phyloP scores from a whole-genome alignment of 2,888 invertebrate genomes.

The Kuschelorhynchus macadamiae region DNA sequence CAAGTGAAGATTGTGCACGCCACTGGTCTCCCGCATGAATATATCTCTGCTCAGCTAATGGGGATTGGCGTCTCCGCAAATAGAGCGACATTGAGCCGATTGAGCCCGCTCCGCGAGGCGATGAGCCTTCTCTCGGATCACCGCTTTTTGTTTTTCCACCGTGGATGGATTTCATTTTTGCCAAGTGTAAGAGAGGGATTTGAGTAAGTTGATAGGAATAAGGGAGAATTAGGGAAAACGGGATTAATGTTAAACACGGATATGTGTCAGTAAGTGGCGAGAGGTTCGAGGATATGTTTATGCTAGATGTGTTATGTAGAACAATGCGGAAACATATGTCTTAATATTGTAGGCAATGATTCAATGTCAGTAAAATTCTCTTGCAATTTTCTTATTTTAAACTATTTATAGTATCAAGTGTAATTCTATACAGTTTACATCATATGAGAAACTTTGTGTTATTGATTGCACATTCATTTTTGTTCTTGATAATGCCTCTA shows the following conservation, averaged over 20 bases:
- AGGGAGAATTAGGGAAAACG: not conserved
- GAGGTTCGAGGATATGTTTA: too few relatives aligned
- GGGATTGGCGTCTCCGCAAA: constrained; percentile 69
- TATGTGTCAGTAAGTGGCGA: not conserved
- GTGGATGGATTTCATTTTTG: constrained; percentile 43
- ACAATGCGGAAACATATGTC: too few relatives aligned
- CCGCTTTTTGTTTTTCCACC: constrained; percentile 43
- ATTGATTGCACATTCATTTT: too few relatives aligned
- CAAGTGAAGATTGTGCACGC: constrained; percentile 12
- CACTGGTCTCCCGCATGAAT: constrained; percentile 39
- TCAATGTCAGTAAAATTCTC: too few relatives aligned
- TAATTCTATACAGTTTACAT: too few relatives aligned
- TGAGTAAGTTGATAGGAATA: constrained; percentile 1
- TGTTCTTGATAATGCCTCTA: too few relatives aligned
- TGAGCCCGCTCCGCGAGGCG: constrained; percentile 52
- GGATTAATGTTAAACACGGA: not conserved
- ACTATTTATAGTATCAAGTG: too few relatives aligned
- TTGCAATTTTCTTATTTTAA: too few relatives aligned
- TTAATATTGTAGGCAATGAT: too few relatives aligned
- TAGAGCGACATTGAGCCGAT: constrained; percentile 69
- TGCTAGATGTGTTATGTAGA: too few relatives aligned
- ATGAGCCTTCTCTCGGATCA: constrained; percentile 48
- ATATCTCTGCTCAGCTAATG: constrained; percentile 65
- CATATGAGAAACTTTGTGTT: too few relatives aligned
- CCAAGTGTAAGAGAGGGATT: constrained; percentile 37